Conservation (phyloP, 1,140 invertebrate species). For the Caenorhabditis brenneri region DNA sequence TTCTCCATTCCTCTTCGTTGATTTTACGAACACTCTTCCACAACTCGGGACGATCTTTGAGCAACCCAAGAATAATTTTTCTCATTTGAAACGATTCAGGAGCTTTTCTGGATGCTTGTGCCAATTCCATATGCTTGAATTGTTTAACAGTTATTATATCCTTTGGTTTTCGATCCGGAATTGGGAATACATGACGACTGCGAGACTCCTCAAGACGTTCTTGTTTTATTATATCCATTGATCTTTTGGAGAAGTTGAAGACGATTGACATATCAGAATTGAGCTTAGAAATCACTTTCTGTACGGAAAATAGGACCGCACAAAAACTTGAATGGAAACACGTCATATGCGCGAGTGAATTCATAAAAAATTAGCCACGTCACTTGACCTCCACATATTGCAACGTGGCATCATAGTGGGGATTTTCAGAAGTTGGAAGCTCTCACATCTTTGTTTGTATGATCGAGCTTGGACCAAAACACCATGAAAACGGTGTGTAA, state of each 20-base stretch:
- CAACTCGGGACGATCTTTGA: not conserved
- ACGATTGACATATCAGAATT: no score
- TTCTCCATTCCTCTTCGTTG: not conserved
- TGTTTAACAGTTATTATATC: not conserved
- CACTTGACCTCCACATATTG: no score
- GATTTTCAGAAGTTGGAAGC: no score
- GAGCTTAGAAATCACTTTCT: no score
- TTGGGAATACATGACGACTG: not conserved
- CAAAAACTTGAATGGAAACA: no score
- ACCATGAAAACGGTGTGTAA: no score
- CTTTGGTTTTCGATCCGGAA: not conserved
- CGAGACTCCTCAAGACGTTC: not conserved
- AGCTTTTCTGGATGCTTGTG: not conserved
- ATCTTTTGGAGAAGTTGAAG: not conserved
- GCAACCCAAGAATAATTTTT: not conserved
- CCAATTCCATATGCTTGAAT: not conserved
- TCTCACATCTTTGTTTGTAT: no score
- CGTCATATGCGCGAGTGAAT: no score
- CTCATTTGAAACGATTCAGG: not conserved
- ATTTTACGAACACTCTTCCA: not conserved
- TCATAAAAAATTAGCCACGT: no score
- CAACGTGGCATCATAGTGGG: no score
- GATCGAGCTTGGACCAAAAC: no score
- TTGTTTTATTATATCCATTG: not conserved
- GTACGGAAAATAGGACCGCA: no score